Conservation (phyloP, 2,888 invertebrate genomes). For the Himalopsyche japonica region DNA sequence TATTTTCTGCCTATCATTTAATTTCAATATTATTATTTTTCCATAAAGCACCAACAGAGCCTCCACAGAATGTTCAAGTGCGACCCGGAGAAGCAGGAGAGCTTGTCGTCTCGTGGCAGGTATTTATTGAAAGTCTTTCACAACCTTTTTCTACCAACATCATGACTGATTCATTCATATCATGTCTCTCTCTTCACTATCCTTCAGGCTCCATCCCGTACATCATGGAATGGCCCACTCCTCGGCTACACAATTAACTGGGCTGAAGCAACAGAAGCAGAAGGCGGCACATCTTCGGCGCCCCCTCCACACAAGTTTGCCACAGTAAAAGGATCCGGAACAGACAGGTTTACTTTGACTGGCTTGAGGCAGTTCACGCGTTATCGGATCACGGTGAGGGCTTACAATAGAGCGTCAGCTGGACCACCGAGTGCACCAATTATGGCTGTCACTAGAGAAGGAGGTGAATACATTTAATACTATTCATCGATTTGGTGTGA, state of each 20-base stretch:
- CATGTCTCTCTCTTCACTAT: no score
- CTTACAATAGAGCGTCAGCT: slow-evolving; percentile 68
- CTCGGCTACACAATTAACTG: slow-evolving; percentile 78
- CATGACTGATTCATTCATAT: not conserved
- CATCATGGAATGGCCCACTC: slow-evolving; percentile 76
- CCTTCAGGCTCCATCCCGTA: slow-evolving; percentile 65
- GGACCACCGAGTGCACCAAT: slow-evolving; percentile 65
- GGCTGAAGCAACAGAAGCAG: slow-evolving; percentile 54
- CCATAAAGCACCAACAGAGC: slow-evolving; percentile 69
- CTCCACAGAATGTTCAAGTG: slow-evolving; percentile 72
- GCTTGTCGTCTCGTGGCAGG: slow-evolving; percentile 75
- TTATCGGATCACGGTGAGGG: slow-evolving; percentile 67
- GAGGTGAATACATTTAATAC: slow-evolving; percentile 49
- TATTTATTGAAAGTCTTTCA: slow-evolving; percentile 44
- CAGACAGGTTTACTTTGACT: slow-evolving; percentile 55
- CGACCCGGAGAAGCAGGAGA: slow-evolving; percentile 73
- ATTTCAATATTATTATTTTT: not conserved
- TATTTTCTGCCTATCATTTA: no score
- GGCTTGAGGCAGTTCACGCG: slow-evolving; percentile 66
- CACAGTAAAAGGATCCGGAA: slow-evolving; percentile 56
- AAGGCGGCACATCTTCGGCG: slow-evolving; percentile 36
- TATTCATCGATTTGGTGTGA: no score
- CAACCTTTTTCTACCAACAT: not conserved
- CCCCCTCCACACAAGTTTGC: slow-evolving; percentile 4
- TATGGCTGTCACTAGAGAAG: slow-evolving; percentile 67